Conservation (phyloP, 2,113 vertebrate genomes). For the Clupea harengus region DNA sequence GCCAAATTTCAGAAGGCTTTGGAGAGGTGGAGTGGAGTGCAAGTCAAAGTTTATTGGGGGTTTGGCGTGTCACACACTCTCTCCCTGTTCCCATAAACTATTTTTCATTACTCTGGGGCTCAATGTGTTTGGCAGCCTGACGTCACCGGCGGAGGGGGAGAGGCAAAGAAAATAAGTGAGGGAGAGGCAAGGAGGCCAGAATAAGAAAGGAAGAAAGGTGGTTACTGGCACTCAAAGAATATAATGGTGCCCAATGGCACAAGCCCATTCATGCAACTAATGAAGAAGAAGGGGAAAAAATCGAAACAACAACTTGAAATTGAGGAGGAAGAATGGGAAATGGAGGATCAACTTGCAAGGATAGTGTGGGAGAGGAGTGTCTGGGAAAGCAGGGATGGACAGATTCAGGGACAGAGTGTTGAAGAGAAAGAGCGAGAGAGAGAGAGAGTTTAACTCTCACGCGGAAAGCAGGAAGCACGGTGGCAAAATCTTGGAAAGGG, state of each 20-base stretch:
- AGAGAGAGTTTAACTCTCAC: slow-evolving; percentile 20
- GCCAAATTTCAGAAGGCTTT: not conserved
- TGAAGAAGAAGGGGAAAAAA: not conserved
- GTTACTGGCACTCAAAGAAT: not conserved
- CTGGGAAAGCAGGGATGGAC: not conserved
- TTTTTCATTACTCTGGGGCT: slow-evolving; percentile 13
- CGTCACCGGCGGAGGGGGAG: not conserved
- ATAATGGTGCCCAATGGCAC: not conserved
- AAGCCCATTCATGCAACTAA: not conserved
- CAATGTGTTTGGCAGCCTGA: not conserved
- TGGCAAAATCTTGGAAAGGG: slow-evolving; percentile 35
- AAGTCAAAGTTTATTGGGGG: not conserved
- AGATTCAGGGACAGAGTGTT: not conserved
- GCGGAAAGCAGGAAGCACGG: slow-evolving; percentile 24
- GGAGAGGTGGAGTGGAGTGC: not conserved
- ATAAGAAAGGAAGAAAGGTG: not conserved
- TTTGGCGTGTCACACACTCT: not conserved
- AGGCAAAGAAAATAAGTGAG: not conserved
- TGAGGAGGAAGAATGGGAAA: not conserved
- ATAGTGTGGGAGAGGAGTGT: not conserved
- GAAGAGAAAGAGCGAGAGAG: slow-evolving; percentile 15
- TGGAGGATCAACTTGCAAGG: not conserved
- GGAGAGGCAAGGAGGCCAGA: not conserved
- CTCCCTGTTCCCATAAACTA: slow-evolving; percentile 17
- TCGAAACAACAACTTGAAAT: not conserved